Percentiles rank a stretch among this genome's conserved stretches.
Evolutionary conservation across 2,888 invertebrate genomes (phyloP).

Genomic region (Drosophila greeni): DNA sequence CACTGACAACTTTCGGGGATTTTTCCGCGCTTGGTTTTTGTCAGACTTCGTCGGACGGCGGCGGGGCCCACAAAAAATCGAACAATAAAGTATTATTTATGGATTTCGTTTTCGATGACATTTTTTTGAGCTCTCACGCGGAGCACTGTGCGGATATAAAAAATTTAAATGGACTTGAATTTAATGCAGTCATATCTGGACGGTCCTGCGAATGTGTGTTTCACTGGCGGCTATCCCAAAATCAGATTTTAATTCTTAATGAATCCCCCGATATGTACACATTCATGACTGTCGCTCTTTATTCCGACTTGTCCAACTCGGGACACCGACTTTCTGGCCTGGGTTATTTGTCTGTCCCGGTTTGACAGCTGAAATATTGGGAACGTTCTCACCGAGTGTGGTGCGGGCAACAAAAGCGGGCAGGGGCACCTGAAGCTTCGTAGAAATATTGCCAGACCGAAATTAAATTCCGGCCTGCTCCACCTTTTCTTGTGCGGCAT

Average conservation of each 20-base stretch:
- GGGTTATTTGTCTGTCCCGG: constrained; percentile 12
- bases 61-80: constrained; percentile 23
- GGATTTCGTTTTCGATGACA: constrained; percentile 43
- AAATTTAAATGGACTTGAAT: constrained; percentile 50
- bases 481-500: constrained; percentile 18
- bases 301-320: constrained; percentile 15
- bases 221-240: constrained; percentile 48
- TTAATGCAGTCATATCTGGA: constrained; percentile 55
- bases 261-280: constrained; percentile 9
- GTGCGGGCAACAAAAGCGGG: constrained; percentile 1
- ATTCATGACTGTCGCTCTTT: constrained; percentile 17
- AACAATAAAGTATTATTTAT: constrained; percentile 66
- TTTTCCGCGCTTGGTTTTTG: constrained; percentile 8
- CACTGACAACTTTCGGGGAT: constrained; percentile 1
- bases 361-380: constrained; percentile 62
- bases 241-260: constrained; percentile 59
- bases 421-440: constrained; percentile 18
- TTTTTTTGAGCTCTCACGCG: constrained; percentile 41
- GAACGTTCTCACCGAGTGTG: constrained; percentile 26
- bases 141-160: constrained; percentile 35
- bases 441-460: constrained; percentile 46
- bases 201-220: constrained; percentile 3
- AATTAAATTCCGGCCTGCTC: constrained; percentile 55
- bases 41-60: constrained; percentile 23
- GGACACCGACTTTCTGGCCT: constrained; percentile 25